phyloP scores from a whole-genome alignment of 2,113 vertebrate species.

The Vulpes vulpes region DNA sequence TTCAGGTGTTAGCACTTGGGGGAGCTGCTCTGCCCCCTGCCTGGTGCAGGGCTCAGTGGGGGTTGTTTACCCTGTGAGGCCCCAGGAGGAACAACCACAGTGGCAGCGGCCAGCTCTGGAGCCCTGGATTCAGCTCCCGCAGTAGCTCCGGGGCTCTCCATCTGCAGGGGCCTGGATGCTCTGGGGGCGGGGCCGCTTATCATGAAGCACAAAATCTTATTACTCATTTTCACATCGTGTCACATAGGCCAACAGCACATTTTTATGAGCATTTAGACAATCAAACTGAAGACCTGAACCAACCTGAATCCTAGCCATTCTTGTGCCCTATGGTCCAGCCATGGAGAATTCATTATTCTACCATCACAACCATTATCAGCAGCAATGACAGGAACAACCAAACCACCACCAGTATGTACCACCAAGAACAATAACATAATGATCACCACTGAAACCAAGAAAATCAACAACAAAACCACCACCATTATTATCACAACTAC shows the following conservation, averaged over 20 bases:
- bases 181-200: too few species aligned
- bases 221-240: neutral
- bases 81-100: too few species aligned
- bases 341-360: too few species aligned
- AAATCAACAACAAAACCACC: neutral
- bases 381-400: neutral
- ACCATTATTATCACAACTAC: neutral
- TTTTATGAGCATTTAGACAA: neutral
- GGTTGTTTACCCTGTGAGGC: too few species aligned
- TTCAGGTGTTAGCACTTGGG: too few species aligned
- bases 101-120: too few species aligned
- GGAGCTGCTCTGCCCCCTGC: too few species aligned
- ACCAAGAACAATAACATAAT: too few species aligned
- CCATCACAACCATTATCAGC: neutral
- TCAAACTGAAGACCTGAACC: neutral
- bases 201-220: neutral
- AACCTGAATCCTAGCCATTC: neutral
- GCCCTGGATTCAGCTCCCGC: too few species aligned
- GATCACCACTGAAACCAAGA: fast-evolving
- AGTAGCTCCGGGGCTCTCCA: too few species aligned
- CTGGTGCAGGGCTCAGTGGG: too few species aligned
- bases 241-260: neutral
- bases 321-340: fast-evolving
- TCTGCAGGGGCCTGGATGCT: too few species aligned
- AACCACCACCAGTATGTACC: neutral